Evolutionary conservation across 2,797 vertebrate genomes (phyloP).

Genomic region (Sitta carolinensis): DNA sequence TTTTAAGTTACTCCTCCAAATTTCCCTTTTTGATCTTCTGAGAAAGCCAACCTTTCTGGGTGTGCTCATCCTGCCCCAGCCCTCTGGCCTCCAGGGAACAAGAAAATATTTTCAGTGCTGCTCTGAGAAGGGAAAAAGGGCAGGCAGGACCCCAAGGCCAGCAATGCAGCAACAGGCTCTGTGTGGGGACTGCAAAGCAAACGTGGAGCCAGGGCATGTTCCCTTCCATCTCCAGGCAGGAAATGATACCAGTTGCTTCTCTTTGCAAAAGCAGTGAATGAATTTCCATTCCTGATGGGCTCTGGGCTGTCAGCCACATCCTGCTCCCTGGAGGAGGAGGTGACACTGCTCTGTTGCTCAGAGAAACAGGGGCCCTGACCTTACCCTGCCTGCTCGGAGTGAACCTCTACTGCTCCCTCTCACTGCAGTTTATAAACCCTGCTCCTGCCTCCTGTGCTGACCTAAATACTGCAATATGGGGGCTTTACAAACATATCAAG

Average conservation of each 20-base stretch:
- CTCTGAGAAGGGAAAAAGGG: not conserved
- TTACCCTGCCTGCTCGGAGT: not conserved
- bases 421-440: not conserved
- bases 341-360: not conserved
- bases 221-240: not conserved
- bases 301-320: not conserved
- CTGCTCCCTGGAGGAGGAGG: not conserved
- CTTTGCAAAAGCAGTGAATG: not conserved
- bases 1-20: not conserved
- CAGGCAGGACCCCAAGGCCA: not conserved
- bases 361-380: not conserved
- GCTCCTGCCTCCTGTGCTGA: not conserved
- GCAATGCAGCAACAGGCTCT: not conserved
- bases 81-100: not conserved
- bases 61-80: not conserved
- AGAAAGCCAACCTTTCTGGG: not conserved
- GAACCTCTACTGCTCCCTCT: not conserved
- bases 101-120: not conserved
- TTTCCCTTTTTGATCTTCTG: not conserved
- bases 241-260: not conserved
- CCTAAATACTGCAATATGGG: not conserved
- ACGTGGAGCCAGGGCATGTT: not conserved
- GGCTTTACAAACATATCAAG: slow-evolving; percentile 36
- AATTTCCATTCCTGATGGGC: not conserved
- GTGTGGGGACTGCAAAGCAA: not conserved